These are phyloP conservation scores for Columba janthina DNA, from an alignment of 2,113 vertebrate species.

Conservation along the genomic window DNA sequence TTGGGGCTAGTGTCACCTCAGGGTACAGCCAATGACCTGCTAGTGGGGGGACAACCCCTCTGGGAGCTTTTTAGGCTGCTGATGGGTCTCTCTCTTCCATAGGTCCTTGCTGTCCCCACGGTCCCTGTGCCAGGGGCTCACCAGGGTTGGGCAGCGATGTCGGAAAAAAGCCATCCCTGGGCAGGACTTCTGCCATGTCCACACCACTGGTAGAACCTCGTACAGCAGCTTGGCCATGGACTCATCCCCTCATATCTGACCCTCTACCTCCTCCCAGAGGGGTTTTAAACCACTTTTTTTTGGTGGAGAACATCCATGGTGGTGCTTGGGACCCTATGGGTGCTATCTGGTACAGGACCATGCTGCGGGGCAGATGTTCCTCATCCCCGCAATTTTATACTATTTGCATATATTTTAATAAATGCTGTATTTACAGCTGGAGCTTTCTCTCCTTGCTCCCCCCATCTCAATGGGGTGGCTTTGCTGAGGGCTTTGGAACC, in stretches of 20 bases:
- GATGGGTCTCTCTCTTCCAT: neutral
- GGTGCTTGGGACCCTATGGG: neutral
- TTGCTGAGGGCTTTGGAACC: neutral
- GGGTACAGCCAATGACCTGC: neutral
- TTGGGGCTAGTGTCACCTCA: neutral
- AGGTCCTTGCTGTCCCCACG: conserved; percentile 65
- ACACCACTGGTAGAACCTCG: conserved; percentile 33
- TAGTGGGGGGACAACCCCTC: neutral
- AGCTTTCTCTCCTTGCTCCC: neutral
- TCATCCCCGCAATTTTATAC: neutral
- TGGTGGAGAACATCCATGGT: neutral
- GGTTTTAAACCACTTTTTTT: neutral
- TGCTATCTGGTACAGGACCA: rapidly evolving
- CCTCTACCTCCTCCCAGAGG: neutral
- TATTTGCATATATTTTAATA: conserved; percentile 36
- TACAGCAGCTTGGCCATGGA: neutral
- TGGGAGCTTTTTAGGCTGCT: neutral
- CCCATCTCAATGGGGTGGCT: neutral
- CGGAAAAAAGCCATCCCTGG: conserved; percentile 72
- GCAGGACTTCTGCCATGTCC: conserved; percentile 80
- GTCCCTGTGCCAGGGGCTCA: conserved; percentile 74
- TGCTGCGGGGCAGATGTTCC: neutral
- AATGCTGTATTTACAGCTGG: neutral
- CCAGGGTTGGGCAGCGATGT: conserved; percentile 75
- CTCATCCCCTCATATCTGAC: neutral